Conservation (phyloP, 1,140 invertebrate genomes). For the Lordiphosa clarofinis region DNA sequence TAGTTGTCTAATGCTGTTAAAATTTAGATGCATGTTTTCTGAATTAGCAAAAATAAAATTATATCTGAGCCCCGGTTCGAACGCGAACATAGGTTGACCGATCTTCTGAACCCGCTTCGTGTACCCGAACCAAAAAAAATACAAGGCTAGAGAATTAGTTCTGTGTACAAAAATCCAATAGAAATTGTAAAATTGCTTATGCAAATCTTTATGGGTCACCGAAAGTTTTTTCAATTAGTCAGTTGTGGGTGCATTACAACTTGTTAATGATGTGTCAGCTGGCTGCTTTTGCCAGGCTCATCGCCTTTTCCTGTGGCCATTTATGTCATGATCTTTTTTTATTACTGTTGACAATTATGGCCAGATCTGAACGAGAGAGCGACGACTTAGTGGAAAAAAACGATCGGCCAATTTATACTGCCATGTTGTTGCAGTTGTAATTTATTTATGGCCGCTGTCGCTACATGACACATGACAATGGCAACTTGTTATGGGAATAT, state of each 20-base stretch:
- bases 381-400: slow-evolving; percentile 10
- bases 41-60: too few relatives aligned
- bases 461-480: slow-evolving; percentile 76
- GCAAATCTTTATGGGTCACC: background rate
- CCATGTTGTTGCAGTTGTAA: slow-evolving; percentile 64
- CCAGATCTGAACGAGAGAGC: slow-evolving; percentile 21
- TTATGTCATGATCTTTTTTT: slow-evolving; percentile 53
- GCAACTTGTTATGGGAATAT: slow-evolving; percentile 76
- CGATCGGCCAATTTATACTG: slow-evolving; percentile 67
- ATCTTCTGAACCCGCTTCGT: too few relatives aligned
- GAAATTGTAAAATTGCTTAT: too few relatives aligned
- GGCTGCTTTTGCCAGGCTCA: slow-evolving; percentile 31
- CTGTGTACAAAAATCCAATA: too few relatives aligned
- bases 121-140: too few relatives aligned
- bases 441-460: slow-evolving; percentile 75
- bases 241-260: slow-evolving; percentile 26
- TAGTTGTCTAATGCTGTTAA: too few relatives aligned
- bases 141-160: too few relatives aligned
- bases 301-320: slow-evolving; percentile 32
- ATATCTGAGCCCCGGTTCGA: too few relatives aligned
- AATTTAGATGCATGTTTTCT: too few relatives aligned
- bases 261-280: slow-evolving; percentile 61
- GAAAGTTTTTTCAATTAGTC: slow-evolving; percentile 27
- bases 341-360: slow-evolving; percentile 74
- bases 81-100: too few relatives aligned